Evolutionary conservation across 2,797 vertebrate species (phyloP).

Genomic region (Numenius phaeopus): DNA sequence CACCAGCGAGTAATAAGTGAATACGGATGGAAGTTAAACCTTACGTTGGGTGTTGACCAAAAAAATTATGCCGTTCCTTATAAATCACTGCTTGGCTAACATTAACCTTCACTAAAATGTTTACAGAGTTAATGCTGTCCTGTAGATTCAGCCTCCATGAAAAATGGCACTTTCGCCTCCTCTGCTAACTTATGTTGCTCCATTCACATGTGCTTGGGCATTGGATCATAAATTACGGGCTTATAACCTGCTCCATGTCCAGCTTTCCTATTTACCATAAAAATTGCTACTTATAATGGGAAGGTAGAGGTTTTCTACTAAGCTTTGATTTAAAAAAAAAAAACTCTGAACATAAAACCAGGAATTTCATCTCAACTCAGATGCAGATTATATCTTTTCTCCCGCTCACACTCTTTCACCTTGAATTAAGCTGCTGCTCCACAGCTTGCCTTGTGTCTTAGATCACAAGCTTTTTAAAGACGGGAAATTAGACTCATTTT

Average conservation of each 20-base stretch:
- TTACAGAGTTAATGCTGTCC: neutral
- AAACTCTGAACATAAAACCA: neutral
- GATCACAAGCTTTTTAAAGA: neutral
- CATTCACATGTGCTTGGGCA: neutral
- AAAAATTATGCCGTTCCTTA: neutral
- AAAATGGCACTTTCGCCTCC: neutral
- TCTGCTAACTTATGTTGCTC: neutral
- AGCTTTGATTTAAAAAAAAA: neutral
- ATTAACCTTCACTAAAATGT: neutral
- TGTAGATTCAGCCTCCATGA: neutral
- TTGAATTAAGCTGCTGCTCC: neutral
- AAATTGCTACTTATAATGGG: neutral
- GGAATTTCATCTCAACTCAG: neutral
- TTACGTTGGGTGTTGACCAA: neutral
- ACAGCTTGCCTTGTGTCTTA: neutral
- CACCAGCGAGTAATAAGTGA: neutral
- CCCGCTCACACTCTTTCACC: neutral
- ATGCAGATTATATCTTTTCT: neutral
- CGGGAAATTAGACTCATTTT: neutral
- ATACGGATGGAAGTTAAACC: neutral
- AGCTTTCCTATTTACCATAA: neutral
- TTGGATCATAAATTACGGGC: neutral
- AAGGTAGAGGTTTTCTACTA: neutral
- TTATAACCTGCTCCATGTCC: neutral
- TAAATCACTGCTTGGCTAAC: neutral